Percentiles rank a stretch among this genome's conserved stretches.
phyloP scores from a whole-genome alignment of 2,888 invertebrate genomes.

The Gryllus longicercus region DNA sequence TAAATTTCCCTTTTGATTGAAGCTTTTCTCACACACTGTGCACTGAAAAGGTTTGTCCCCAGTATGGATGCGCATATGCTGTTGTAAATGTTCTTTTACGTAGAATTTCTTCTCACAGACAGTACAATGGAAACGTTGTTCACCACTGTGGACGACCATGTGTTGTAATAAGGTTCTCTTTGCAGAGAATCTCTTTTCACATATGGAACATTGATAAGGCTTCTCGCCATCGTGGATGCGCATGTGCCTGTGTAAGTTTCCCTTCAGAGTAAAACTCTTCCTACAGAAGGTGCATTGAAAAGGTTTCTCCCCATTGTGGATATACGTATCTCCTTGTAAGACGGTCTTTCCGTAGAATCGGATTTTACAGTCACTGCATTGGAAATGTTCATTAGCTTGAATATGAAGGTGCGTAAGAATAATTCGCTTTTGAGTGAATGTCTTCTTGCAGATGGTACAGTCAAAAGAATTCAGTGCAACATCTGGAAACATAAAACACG shows the following conservation, averaged over 20 bases:
- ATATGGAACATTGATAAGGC: background rate
- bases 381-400: background rate
- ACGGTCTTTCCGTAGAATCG: background rate
- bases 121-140: background rate
- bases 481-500: background rate
- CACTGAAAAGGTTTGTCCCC: background rate
- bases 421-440: background rate
- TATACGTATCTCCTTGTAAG: background rate
- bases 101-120: background rate
- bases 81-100: background rate
- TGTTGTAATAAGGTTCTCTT: background rate
- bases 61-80: constrained; percentile 11
- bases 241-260: background rate
- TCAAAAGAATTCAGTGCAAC: background rate
- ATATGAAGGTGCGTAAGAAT: background rate
- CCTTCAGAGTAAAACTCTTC: background rate
- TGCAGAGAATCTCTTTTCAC: background rate
- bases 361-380: background rate
- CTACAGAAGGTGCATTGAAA: background rate
- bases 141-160: background rate
- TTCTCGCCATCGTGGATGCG: background rate
- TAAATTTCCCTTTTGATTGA: background rate
- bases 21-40: background rate
- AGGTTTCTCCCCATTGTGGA: constrained; percentile 20
- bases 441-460: background rate